Evolutionary conservation across 2,888 invertebrate genomes (phyloP).

Genomic region (Panopea generosa): DNA sequence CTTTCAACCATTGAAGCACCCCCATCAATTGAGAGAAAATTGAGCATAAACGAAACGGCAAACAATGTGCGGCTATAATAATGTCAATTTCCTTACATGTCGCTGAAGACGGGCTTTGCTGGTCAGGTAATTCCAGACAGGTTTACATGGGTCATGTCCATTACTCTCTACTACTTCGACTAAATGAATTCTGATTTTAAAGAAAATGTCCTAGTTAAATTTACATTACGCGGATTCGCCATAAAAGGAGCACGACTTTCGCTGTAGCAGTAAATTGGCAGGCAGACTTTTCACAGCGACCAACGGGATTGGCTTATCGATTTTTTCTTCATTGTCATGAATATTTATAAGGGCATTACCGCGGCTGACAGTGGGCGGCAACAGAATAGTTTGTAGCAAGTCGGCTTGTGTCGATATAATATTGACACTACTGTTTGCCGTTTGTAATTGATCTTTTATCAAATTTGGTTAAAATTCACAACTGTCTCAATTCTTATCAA

Average conservation of each 20-base stretch:
- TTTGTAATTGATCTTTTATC: constrained; percentile 61
- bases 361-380: constrained; percentile 22
- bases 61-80: constrained; percentile 18
- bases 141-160: constrained; percentile 37
- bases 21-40: constrained; percentile 20
- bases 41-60: neutral
- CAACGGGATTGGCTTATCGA: neutral
- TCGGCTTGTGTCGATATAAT: constrained; percentile 25
- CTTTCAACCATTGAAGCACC: neutral
- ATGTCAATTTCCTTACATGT: constrained; percentile 21
- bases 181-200: constrained; percentile 49
- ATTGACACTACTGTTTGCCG: constrained; percentile 57
- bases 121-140: constrained; percentile 35
- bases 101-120: neutral
- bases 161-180: constrained; percentile 29
- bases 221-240: constrained; percentile 61
- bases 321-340: constrained; percentile 25
- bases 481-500: constrained; percentile 27
- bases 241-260: constrained; percentile 40
- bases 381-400: constrained; percentile 42
- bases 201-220: constrained; percentile 48
- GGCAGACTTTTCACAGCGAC: constrained; percentile 26
- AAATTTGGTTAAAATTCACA: constrained; percentile 48
- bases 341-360: constrained; percentile 44
- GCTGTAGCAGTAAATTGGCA: constrained; percentile 14